Conservation (phyloP, 2,888 invertebrate species). For the Morpho achilles region DNA sequence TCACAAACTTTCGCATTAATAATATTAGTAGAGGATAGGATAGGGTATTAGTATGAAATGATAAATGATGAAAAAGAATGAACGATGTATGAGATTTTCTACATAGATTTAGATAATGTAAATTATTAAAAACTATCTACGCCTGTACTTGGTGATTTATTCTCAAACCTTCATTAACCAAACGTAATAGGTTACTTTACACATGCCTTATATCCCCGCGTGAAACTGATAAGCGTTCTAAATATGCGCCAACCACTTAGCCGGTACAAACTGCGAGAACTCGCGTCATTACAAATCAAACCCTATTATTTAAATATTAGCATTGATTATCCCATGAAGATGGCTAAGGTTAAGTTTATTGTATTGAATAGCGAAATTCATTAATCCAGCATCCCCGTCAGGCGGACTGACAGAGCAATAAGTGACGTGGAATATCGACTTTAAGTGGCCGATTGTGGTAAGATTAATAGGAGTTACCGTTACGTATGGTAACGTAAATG, state of each 20-base stretch:
- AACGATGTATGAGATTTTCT: no score
- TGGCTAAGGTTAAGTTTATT: constrained; percentile 17
- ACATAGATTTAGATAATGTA: no score
- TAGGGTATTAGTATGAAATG: no score
- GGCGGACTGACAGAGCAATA: constrained; percentile 40
- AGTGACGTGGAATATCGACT: constrained; percentile 34
- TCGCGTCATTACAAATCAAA: not conserved
- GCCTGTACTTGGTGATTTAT: constrained; percentile 16
- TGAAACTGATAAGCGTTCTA: constrained; percentile 28
- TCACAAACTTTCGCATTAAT: no score
- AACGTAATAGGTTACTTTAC: constrained; percentile 22
- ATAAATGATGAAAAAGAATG: no score
- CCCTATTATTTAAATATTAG: constrained; percentile 5
- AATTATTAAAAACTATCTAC: not conserved
- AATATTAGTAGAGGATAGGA: no score
- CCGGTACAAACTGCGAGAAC: constrained; percentile 1
- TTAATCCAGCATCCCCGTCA: constrained; percentile 38
- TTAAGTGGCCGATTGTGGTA: constrained; percentile 36
- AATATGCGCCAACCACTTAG: constrained; percentile 27
- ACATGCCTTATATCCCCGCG: constrained; percentile 20
- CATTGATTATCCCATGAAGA: constrained; percentile 1
- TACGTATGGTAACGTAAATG: constrained; percentile 14
- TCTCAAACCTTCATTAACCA: constrained; percentile 22
- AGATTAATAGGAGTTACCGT: constrained; percentile 37
- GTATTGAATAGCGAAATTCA: constrained; percentile 34